phyloP scores from a whole-genome alignment of 1,140 invertebrate species.

The Euschistus heros region DNA sequence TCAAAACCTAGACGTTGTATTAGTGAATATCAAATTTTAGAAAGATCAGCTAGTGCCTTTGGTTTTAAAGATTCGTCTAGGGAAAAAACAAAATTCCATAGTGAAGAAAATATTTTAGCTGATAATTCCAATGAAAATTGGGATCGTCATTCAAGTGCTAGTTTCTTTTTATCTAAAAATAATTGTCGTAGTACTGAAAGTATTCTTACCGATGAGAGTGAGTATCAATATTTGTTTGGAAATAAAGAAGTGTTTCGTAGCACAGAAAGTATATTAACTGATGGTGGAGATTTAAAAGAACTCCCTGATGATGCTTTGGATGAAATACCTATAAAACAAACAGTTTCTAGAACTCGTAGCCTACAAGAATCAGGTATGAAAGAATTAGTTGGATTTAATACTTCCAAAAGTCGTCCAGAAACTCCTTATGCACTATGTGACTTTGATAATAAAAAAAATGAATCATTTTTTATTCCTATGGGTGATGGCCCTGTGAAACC shows the following conservation, averaged over 20 bases:
- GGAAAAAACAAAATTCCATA: constrained; percentile 37
- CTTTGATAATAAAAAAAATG: constrained; percentile 28
- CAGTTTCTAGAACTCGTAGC: constrained; percentile 40
- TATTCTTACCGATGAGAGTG: constrained; percentile 65
- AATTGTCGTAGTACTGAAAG: constrained; percentile 65
- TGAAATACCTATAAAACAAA: constrained; percentile 34
- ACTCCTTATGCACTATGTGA: constrained; percentile 28
- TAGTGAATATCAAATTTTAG: constrained; percentile 66
- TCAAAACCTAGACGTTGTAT: constrained; percentile 49
- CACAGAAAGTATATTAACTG: constrained; percentile 40
- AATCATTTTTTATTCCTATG: constrained; percentile 31
- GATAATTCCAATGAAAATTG: constrained; percentile 50
- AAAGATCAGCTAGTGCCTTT: constrained; percentile 30
- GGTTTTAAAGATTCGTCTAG: constrained; percentile 31
- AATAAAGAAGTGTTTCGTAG: constrained; percentile 33
- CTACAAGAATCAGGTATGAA: constrained; percentile 39
- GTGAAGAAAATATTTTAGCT: constrained; percentile 64
- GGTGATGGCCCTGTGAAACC: constrained; percentile 24
- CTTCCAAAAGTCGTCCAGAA: constrained; percentile 30
- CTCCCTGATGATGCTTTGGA: constrained; percentile 37
- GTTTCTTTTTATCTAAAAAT: constrained; percentile 42
- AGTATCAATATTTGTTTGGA: constrained; percentile 40
- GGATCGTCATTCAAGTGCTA: constrained; percentile 41
- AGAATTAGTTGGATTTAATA: constrained; percentile 27
- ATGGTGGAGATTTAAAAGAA: constrained; percentile 49